Percentiles rank a stretch among this genome's conserved stretches.
Evolutionary conservation across 2,888 invertebrate species (phyloP).

Genomic region (Coleophora deauratella): DNA sequence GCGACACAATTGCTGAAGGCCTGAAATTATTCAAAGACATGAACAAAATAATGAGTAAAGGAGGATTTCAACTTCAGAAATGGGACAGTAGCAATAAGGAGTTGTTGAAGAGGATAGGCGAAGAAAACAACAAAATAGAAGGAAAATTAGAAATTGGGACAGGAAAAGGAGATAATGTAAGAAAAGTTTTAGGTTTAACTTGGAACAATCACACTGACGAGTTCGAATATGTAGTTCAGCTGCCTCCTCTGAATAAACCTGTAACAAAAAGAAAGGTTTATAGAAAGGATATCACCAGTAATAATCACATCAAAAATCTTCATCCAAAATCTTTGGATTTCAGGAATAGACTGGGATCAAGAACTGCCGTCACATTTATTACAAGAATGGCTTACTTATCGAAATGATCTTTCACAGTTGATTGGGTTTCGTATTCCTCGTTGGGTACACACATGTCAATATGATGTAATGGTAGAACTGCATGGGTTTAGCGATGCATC

Average conservation of each 20-base stretch:
- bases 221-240: slow-evolving; percentile 2
- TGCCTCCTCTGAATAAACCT: slow-evolving; percentile 4
- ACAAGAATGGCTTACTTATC: background rate
- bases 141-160: slow-evolving; percentile 6
- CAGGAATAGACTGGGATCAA: slow-evolving; percentile 3
- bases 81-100: slow-evolving; percentile 17
- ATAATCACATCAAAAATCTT: slow-evolving; percentile 12
- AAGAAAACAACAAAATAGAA: background rate
- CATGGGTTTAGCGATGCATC: slow-evolving; percentile 2
- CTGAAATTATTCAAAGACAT: slow-evolving; percentile 15
- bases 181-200: slow-evolving; percentile 13
- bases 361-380: background rate
- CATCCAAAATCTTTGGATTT: slow-evolving; percentile 17
- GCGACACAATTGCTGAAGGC: slow-evolving; percentile 17
- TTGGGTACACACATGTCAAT: background rate
- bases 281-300: slow-evolving; percentile 12
- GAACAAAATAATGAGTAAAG: background rate
- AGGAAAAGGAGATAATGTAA: slow-evolving; percentile 10
- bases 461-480: background rate
- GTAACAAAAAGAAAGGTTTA: background rate
- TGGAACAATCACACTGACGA: slow-evolving; percentile 11
- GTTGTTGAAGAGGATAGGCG: background rate
- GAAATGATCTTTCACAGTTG: slow-evolving; percentile 7
- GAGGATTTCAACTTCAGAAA: slow-evolving; percentile 25
- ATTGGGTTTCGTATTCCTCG: background rate